Evolutionary conservation across 2,797 vertebrate species (phyloP), one percentile per base, ranked within the genome.

Genomic region (Onychomys torridus): DNA sequence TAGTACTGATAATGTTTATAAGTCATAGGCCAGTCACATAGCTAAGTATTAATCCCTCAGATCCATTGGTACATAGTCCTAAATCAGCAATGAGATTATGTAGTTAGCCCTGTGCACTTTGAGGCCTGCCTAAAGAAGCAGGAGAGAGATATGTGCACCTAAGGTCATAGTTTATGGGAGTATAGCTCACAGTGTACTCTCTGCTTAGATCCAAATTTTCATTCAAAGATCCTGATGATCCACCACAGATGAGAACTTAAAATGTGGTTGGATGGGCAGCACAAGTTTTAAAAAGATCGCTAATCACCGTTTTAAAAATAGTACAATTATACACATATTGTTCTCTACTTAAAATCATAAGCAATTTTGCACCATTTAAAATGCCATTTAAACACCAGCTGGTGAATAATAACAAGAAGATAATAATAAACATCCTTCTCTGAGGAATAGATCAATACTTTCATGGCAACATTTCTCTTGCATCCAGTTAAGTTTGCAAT

Each of bases 181-280:
- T 63, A 67, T 52, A 76, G 76, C 10, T 79, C 55, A 14, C 63
- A 93, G 83, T 67, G 73, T 49, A 69, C 13, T 91, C n/a, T 95
- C 91, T 77, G 25, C 79, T 93, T 93, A 96, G 88, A 93, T 59
- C 34, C 23, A 95, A 95, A 93, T 96, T 93, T 23, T 90, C 73
- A 90, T 55, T 23, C 78, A 92, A 91, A 97, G 69, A 46, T 71
- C 40, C 90, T 91, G 25, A 27, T n/a, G n/a, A 79, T 63, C 21
- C 78, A 76, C 8, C 23, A 94, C 34, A 96, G 91, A 82, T 52
- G 46, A 92, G 59, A 92, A 29, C 34, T 91, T 87, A 91, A 94
- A 86, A 89, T 27, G 94, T 49, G 92, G 14, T 59, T 94, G 40
- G 34, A 84, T 0, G 61, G 32, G 71, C 46, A 90, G 13, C 2